Conservation (phyloP, 2,888 invertebrate genomes). For the Xanthorhoe spadicearia region DNA sequence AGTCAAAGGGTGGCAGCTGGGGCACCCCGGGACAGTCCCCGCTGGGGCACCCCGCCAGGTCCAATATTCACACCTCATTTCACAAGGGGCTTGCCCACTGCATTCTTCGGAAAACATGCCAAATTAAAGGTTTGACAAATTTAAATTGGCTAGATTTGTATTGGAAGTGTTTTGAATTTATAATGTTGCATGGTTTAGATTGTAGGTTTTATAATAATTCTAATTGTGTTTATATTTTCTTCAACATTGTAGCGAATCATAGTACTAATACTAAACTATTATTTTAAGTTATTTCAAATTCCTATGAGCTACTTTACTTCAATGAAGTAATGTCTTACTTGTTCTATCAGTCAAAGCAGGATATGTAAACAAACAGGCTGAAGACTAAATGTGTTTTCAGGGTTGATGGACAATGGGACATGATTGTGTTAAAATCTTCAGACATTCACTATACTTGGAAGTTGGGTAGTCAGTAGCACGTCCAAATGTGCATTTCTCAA, state of each 20-base stretch:
- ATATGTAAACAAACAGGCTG: too few species aligned
- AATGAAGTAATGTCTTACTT: too few species aligned
- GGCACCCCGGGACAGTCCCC: slow-evolving; percentile 65
- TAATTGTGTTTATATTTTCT: slow-evolving; percentile 11
- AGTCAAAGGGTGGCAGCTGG: slow-evolving; percentile 75
- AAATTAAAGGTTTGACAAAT: slow-evolving; percentile 59
- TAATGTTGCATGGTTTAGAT: slow-evolving; percentile 10
- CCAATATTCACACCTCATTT: slow-evolving; percentile 85
- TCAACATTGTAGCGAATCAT: too few species aligned
- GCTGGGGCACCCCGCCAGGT: slow-evolving; percentile 68
- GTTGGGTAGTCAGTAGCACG: too few species aligned
- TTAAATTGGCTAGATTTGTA: slow-evolving; percentile 60
- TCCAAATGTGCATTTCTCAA: too few species aligned
- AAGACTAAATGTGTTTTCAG: too few species aligned
- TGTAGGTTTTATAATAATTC: neutral
- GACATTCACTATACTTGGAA: too few species aligned
- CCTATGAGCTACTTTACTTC: too few species aligned
- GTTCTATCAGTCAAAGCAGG: too few species aligned
- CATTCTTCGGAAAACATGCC: slow-evolving; percentile 67
- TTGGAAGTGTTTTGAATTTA: slow-evolving; percentile 37
- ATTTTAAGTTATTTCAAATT: too few species aligned
- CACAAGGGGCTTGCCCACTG: slow-evolving; percentile 73
- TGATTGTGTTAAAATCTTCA: too few species aligned
- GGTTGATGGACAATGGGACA: too few species aligned
- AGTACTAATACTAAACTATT: neutral